Evolutionary conservation across 2,888 invertebrate genomes (phyloP).

Genomic region (Lasioglossum pauxillum): DNA sequence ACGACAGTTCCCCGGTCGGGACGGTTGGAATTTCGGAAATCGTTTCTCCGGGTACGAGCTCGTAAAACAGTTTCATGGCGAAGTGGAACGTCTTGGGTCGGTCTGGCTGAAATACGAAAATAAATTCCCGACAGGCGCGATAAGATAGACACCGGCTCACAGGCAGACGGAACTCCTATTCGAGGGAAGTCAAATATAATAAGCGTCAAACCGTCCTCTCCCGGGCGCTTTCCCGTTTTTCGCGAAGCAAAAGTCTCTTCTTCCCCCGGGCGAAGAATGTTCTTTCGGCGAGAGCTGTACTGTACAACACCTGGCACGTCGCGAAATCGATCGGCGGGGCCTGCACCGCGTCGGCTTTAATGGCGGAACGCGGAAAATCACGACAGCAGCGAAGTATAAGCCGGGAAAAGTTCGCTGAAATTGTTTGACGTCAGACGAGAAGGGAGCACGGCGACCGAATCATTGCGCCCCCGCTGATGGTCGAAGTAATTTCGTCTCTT

Average conservation of each 20-base stretch:
- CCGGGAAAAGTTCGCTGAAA: constrained; percentile 33
- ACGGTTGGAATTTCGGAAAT: not conserved
- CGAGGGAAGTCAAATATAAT: constrained; percentile 46
- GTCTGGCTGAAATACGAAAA: constrained; percentile 38
- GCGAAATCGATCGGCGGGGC: constrained; percentile 45
- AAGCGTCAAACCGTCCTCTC: constrained; percentile 30
- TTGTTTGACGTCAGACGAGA: constrained; percentile 10
- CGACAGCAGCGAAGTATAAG: constrained; percentile 25
- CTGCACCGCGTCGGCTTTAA: constrained; percentile 29
- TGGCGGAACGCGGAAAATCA: constrained; percentile 45
- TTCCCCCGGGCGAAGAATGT: not conserved
- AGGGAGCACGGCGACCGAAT: not conserved
- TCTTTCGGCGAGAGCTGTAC: constrained; percentile 9
- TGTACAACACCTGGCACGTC: constrained; percentile 10
- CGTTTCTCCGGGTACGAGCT: constrained; percentile 13
- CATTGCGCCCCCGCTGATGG: not conserved
- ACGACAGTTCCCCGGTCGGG: not conserved
- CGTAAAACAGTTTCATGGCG: constrained; percentile 17
- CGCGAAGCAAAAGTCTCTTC: constrained; percentile 5
- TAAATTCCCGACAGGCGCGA: constrained; percentile 40
- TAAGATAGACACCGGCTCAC: constrained; percentile 34
- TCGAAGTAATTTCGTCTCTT: constrained; percentile 37
- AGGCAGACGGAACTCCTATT: constrained; percentile 14
- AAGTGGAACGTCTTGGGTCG: constrained; percentile 6
- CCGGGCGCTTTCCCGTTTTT: constrained; percentile 30